phyloP scores from a whole-genome alignment of 2,113 vertebrate species.

The Sapayoa aenigma region DNA sequence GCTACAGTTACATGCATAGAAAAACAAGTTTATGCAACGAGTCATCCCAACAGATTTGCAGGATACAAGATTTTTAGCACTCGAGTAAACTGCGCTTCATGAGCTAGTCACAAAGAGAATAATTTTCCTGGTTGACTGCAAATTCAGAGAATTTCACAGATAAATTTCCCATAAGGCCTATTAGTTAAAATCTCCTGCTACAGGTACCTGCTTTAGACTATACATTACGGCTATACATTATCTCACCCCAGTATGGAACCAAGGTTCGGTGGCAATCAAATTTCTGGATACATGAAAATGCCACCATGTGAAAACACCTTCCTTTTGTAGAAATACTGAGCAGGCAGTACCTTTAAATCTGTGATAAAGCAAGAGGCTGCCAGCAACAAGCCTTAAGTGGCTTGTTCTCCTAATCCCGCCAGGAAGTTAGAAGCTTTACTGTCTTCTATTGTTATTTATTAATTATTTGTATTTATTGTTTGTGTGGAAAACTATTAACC shows the following conservation, averaged over 20 bases:
- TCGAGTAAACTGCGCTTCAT: neutral
- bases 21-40: neutral
- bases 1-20: neutral
- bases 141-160: neutral
- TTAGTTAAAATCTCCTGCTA: neutral
- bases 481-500: neutral
- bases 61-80: neutral
- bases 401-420: neutral
- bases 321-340: neutral
- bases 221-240: too few species aligned
- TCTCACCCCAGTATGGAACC: neutral
- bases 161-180: neutral
- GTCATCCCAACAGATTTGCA: neutral
- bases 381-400: neutral
- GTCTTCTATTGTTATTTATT: neutral
- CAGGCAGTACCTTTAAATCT: neutral
- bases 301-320: neutral
- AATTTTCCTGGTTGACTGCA: neutral
- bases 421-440: neutral
- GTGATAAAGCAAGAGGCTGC: neutral
- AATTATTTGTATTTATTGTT: neutral
- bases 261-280: neutral
- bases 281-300: neutral
- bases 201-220: neutral
- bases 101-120: neutral